Percentiles rank a stretch among this genome's conserved stretches.
These are phyloP conservation scores for Progne subis DNA, from an alignment of 2,113 vertebrate genomes.

Conservation along the genomic window DNA sequence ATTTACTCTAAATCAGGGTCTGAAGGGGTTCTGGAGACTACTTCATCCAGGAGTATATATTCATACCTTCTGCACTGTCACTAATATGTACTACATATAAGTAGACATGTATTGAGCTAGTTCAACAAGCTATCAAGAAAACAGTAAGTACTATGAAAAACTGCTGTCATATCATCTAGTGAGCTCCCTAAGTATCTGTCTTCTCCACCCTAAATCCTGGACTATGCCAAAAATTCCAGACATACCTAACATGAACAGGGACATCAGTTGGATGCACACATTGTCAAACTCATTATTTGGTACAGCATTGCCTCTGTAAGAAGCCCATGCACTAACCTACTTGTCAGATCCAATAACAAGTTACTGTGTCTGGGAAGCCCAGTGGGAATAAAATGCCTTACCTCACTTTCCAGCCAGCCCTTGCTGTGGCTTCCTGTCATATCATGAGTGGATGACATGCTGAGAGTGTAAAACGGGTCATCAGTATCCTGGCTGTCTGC, in stretches of 20 bases:
- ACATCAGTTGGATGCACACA: neutral
- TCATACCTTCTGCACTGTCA: neutral
- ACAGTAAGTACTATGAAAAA: neutral
- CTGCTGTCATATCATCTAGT: neutral
- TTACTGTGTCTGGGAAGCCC: neutral
- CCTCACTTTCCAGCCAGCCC: neutral
- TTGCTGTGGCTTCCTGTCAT: neutral
- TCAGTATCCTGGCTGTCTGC: neutral
- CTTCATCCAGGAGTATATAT: neutral
- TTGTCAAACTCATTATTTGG: neutral
- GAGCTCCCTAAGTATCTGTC: neutral
- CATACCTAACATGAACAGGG: neutral
- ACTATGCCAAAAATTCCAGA: neutral
- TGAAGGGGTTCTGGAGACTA: neutral
- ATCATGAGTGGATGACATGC: neutral
- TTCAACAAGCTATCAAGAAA: neutral
- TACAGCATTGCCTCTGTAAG: neutral
- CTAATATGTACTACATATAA: accelerated
- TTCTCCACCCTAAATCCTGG: neutral
- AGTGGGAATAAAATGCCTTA: neutral
- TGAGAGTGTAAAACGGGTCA: neutral
- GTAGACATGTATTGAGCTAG: neutral
- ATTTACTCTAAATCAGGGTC: neutral
- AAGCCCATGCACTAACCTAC: neutral
- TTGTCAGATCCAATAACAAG: neutral